Base-by-base conservation (phyloP, 1,140 invertebrate species). In the Rhagoletis pomonella region DNA sequence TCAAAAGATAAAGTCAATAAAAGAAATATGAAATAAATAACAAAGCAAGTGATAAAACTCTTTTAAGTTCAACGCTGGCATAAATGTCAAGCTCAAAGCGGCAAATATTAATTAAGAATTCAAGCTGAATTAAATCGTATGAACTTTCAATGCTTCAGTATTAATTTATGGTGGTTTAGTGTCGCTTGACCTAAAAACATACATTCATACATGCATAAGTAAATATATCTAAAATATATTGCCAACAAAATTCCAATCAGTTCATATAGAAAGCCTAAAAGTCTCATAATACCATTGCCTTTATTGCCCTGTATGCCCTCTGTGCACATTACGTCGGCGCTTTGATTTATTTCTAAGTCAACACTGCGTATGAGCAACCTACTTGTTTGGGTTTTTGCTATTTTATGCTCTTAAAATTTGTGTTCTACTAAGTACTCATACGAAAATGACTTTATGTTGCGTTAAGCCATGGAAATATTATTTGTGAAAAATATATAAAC, bases 181-280 rank as follows among this genome's bases (percentile, higher is more conserved):
- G 39, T 1, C 67, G 42, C 5, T 73, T 73, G 42, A 1, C 10
- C 64, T 3, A 67, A 64, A 64, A 17, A 3, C 10, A 39, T 42
- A 10, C 10, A 42, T 2, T 42, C 67, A 73, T 42, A 47, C 17
- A 5, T 44, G 42, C 42, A 44, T 10, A 5, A 55, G 6, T 47
- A 73, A 3, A 17, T 7, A 67, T 5, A 55, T 5, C 10, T 55
- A 10, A 55, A 55, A 55, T n/a, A 73, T 12, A 6, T 73, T 6
- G 67, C 12, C 44, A 47, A 69, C 39, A 73, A 17, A 73, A 73
- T 73, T 73, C 67, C 44, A 47, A 73, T 73, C 67, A 73, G 42
- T 17, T 44, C 9, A 0, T 42, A 10, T 42, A 10, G 17, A 47
- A 10, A 17, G 3, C 12, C 4, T 29, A 44, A 42, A 73, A 73